These are phyloP conservation scores for Sycophaga agraensis DNA, from an alignment of 1,140 invertebrate species.

Conservation along the genomic window DNA sequence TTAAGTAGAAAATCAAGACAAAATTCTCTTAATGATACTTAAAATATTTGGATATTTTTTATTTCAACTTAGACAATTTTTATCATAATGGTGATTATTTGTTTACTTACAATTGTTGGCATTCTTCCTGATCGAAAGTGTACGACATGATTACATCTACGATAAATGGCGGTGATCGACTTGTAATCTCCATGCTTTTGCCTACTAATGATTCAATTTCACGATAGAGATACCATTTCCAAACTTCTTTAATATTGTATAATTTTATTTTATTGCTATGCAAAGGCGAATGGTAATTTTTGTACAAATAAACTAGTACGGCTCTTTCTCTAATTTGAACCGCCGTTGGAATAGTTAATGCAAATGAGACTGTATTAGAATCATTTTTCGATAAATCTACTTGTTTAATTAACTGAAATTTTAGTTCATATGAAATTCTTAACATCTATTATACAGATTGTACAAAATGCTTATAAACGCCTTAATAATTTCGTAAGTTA, in stretches of 20 bases:
- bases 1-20: too few species aligned
- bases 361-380: constrained; percentile 54
- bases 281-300: constrained; percentile 38
- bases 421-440: constrained; percentile 11
- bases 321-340: constrained; percentile 55
- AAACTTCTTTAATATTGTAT: constrained; percentile 65
- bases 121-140: constrained; percentile 59
- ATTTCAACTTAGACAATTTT: too few species aligned
- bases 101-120: constrained; percentile 58
- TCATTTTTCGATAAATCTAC: constrained; percentile 46
- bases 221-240: constrained; percentile 63
- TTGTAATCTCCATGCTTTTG: constrained; percentile 50
- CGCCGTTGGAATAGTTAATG: constrained; percentile 56
- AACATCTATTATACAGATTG: too few species aligned
- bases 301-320: constrained; percentile 49
- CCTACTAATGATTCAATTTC: constrained; percentile 51
- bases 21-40: too few species aligned
- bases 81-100: not conserved
- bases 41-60: too few species aligned
- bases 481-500: too few species aligned
- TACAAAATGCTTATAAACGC: too few species aligned
- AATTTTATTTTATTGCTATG: constrained; percentile 36
- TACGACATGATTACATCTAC: constrained; percentile 60
- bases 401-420: constrained; percentile 18
- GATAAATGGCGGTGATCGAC: constrained; percentile 57